Percentiles rank a stretch among this genome's conserved stretches.
These are phyloP conservation scores for Nyleta sp. DNA, from an alignment of 2,888 invertebrate species.

Conservation along the genomic window DNA sequence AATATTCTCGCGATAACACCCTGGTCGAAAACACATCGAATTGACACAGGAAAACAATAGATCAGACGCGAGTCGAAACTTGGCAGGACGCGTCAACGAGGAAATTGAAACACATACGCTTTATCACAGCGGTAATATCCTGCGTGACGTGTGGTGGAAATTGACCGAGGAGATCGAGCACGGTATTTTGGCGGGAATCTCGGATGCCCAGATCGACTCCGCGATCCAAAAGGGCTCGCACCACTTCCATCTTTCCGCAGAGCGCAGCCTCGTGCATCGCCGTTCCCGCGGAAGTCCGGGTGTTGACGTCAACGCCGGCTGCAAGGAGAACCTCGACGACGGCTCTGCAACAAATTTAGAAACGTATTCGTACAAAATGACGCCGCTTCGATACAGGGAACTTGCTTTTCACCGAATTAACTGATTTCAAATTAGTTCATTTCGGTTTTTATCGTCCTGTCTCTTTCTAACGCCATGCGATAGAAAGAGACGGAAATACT, in stretches of 20 bases:
- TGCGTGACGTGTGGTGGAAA: constrained; percentile 95
- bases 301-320: constrained; percentile 94
- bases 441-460: no score
- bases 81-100: constrained; percentile 22
- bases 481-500: no score
- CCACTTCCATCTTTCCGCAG: constrained; percentile 95
- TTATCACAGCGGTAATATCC: constrained; percentile 92
- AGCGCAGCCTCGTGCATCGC: constrained; percentile 97
- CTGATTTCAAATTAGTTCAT: no score
- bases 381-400: no score
- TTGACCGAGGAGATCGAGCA: constrained; percentile 92
- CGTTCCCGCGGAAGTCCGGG: constrained; percentile 92
- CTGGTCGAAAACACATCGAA: constrained; percentile 1
- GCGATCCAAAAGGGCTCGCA: constrained; percentile 90
- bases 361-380: neutral
- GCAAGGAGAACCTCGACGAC: constrained; percentile 92
- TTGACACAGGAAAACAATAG: constrained; percentile 18
- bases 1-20: neutral
- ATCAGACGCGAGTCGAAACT: constrained; percentile 17
- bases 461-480: no score
- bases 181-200: constrained; percentile 92
- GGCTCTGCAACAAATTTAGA: constrained; percentile 83
- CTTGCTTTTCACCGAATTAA: no score
- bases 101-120: constrained; percentile 84
- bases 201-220: constrained; percentile 92